Conservation (phyloP, 2,888 invertebrate genomes). For the Trypoxylon attenuatum region DNA sequence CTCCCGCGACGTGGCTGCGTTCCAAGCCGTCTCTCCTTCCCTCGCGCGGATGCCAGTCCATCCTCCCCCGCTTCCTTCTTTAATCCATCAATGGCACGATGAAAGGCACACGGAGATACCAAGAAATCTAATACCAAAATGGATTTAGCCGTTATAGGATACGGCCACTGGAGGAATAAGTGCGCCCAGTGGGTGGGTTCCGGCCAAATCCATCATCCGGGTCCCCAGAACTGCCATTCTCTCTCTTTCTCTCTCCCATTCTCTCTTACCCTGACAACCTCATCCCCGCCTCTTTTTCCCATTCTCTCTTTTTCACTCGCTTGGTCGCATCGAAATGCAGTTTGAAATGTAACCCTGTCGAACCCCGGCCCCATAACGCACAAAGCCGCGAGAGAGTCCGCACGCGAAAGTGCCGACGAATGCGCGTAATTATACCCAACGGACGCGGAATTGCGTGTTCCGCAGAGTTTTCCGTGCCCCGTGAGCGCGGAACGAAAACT, state of each 20-base stretch:
- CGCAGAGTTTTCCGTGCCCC: conserved; percentile 21
- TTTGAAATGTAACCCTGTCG: conserved; percentile 51
- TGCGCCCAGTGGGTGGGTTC: conserved; percentile 40
- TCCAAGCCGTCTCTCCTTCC: conserved; percentile 44
- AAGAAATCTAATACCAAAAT: conserved; percentile 66
- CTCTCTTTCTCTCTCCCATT: neutral
- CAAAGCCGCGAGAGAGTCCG: conserved; percentile 18
- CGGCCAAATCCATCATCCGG: conserved; percentile 54
- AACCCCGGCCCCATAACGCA: conserved; percentile 36
- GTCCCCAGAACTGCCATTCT: conserved; percentile 26
- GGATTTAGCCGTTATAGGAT: conserved; percentile 62
- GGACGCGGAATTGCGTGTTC: conserved; percentile 37
- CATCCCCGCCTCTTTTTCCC: neutral
- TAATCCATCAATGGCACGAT: conserved; percentile 60
- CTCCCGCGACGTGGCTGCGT: conserved; percentile 45
- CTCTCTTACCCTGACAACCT: neutral
- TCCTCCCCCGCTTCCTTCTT: conserved; percentile 44
- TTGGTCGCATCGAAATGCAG: conserved; percentile 46
- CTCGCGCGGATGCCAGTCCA: conserved; percentile 8
- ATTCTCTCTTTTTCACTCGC: neutral
- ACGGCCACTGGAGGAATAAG: conserved; percentile 49
- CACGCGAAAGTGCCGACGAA: conserved; percentile 32
- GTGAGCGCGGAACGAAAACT: conserved; percentile 5
- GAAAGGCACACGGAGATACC: conserved; percentile 55
- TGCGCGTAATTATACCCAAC: conserved; percentile 42